Base-by-base conservation (phyloP, 2,888 invertebrate genomes). In the Yponomeuta plumbellus region DNA sequence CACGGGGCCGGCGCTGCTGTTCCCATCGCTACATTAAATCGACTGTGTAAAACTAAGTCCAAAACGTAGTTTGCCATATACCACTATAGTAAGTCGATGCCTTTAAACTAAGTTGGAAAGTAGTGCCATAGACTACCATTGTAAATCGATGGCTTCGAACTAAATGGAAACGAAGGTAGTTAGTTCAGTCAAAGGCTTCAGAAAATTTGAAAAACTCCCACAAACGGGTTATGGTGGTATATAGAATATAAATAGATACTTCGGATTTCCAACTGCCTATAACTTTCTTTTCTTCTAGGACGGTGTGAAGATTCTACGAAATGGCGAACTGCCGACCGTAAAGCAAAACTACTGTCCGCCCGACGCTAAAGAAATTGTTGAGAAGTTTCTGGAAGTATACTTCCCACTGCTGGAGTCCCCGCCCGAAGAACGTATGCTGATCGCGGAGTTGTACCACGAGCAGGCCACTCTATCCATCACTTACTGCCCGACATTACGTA, bases 341-440 rank as follows among this genome's bases (percentile, higher is more conserved):
- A 79, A 82, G 74, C 86, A 86, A 21, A 93, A 93, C 75, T 94
- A 86, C 78, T 89, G 94, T 63, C 85, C 91, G 17, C 76, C 79
- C 5, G 85, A 86, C 0, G 89, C 92, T 0, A 78, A 80, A 57
- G 78, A 76, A 0, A 71, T 95, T 0, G 92, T 93, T 0, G 92
- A 93, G 67, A 93, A 92, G 73, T 95, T 95, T 77, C 77, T 95
- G 5, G 92, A 93, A 67, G 92, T 94, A 68, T 95, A 92, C 82
- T 96, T 94, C 74, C 90, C 92, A 0, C 78, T 95, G 1, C 92
- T 94, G 69, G 96, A 96, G 75, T 82, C 88, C 1, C 67, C 70
- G 0, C 61, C 70, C 0, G 88, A 87, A 0, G 92, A 94, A 66
- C 86, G 95, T 39, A 75, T 76, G 0, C 68, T 80, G 0, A 78